phyloP scores from a whole-genome alignment of 2,888 invertebrate species.

The Daptonema setosum region DNA sequence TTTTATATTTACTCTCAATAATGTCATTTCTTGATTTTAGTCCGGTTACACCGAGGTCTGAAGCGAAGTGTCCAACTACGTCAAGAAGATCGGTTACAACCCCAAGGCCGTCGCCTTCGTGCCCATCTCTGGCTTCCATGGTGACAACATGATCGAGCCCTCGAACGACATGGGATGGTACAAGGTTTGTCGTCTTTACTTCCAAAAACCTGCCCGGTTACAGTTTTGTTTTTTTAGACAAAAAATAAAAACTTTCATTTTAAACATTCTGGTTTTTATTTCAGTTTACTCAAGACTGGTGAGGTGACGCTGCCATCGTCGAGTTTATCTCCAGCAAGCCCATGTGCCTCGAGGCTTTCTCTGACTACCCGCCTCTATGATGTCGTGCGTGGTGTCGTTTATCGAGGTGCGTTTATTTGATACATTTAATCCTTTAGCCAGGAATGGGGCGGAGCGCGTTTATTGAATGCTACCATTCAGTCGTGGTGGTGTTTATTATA shows the following conservation, averaged over 20 bases:
- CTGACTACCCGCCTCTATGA: conserved; percentile 82
- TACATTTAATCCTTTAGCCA: no score
- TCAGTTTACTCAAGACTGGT: conserved; percentile 65
- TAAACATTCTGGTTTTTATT: background rate
- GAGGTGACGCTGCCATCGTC: conserved; percentile 91
- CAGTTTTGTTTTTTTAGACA: no score
- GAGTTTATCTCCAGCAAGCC: conserved; percentile 77
- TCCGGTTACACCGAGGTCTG: conserved; percentile 94
- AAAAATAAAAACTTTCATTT: no score
- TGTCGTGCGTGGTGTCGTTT: conserved; percentile 88
- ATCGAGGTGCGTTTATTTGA: conserved; percentile 30
- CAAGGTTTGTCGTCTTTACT: no score
- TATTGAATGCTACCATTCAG: no score
- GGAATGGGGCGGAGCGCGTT: no score
- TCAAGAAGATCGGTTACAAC: conserved; percentile 98
- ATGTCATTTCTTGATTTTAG: no score
- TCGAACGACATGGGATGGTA: no score
- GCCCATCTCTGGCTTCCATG: conserved; percentile 98
- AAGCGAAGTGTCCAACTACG: conserved; percentile 90
- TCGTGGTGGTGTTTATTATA: no score
- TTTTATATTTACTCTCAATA: no score
- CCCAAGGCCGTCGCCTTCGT: conserved; percentile 89
- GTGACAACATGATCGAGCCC: conserved; percentile 99
- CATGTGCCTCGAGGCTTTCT: conserved; percentile 93
- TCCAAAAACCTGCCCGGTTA: no score